Percentiles rank a stretch among this genome's conserved stretches.
Evolutionary conservation across 2,113 vertebrate genomes (phyloP).

Genomic region (Melanocharis versteri): DNA sequence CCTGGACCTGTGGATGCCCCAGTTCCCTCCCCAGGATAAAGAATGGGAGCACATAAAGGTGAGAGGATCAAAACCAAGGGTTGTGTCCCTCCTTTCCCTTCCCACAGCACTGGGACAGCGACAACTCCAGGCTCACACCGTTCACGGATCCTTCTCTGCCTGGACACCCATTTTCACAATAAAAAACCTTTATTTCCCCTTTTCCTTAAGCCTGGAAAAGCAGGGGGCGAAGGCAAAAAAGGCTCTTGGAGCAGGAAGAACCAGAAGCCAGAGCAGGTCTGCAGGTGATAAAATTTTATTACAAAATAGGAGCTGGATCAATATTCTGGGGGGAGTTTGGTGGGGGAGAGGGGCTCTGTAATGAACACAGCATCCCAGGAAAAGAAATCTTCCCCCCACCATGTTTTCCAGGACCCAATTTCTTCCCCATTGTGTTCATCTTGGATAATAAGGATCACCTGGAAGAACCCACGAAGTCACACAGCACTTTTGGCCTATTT

Average conservation of each 20-base stretch:
- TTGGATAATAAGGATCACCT: neutral
- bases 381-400: neutral
- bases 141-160: neutral
- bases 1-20: neutral
- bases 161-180: neutral
- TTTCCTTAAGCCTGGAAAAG: neutral
- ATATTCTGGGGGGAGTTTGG: neutral
- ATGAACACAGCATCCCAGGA: constrained; percentile 10
- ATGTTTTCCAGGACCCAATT: neutral
- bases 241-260: neutral
- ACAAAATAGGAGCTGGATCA: constrained; percentile 49
- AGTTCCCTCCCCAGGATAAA: neutral
- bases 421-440: neutral
- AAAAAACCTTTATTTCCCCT: neutral
- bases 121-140: neutral
- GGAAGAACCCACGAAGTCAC: neutral
- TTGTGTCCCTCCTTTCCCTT: neutral
- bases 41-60: neutral
- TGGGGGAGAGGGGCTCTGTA: neutral
- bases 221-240: neutral
- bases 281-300: constrained; percentile 35
- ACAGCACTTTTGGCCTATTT: constrained; percentile 18
- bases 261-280: neutral
- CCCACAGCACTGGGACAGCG: neutral
- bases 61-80: too few relatives aligned